Evolutionary conservation across 2,888 invertebrate species (phyloP).

Genomic region (Bugula neritina): DNA sequence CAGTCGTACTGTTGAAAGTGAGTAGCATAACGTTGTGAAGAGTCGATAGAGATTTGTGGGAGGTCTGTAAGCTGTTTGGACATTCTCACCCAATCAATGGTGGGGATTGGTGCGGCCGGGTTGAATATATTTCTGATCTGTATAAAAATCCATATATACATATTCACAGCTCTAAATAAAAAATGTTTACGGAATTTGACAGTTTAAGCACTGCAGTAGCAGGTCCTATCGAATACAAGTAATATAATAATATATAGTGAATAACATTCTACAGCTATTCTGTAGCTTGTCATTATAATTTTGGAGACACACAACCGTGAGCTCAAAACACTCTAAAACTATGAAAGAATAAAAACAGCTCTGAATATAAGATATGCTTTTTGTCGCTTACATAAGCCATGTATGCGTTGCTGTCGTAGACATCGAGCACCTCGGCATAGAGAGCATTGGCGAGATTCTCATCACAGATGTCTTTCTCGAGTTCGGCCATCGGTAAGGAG

Average conservation of each 20-base stretch:
- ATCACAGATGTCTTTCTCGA: background rate
- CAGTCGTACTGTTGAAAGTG: slow-evolving; percentile 14
- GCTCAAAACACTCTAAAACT: too few relatives aligned
- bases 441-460: background rate
- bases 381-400: background rate
- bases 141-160: background rate
- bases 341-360: too few relatives aligned
- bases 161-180: background rate
- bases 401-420: background rate
- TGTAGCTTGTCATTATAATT: too few relatives aligned
- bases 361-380: too few relatives aligned
- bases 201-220: too few relatives aligned
- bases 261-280: too few relatives aligned
- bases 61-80: background rate
- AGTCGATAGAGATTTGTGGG: background rate
- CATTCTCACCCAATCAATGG: slow-evolving; percentile 13
- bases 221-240: too few relatives aligned
- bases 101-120: background rate
- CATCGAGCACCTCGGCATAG: slow-evolving; percentile 14
- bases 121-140: background rate
- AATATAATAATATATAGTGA: too few relatives aligned
- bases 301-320: too few relatives aligned
- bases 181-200: too few relatives aligned
- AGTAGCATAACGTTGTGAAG: background rate
- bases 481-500: background rate